Evolutionary conservation across 2,113 vertebrate genomes (phyloP).

Genomic region (Coptodon bakossiorum): DNA sequence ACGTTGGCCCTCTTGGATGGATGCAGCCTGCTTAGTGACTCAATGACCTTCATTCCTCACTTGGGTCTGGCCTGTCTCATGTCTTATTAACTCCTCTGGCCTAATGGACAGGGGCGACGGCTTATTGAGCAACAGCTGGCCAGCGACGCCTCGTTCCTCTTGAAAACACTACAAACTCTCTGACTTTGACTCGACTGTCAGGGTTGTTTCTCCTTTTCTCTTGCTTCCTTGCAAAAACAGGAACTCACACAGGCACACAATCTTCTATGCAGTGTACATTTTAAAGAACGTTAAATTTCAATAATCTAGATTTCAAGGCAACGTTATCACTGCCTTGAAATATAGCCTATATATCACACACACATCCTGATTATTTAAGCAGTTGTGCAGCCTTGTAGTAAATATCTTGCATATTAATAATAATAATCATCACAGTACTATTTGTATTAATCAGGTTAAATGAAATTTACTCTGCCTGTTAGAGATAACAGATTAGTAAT

Average conservation of each 20-base stretch:
- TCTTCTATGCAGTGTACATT: background rate
- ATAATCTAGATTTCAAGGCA: background rate
- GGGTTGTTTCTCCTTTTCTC: constrained; percentile 7
- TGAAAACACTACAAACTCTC: constrained; percentile 44
- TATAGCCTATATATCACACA: background rate
- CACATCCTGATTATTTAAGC: background rate
- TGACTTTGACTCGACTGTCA: constrained; percentile 25
- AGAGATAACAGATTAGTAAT: constrained; percentile 12
- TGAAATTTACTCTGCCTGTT: background rate
- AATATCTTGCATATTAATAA: background rate
- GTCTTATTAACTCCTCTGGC: constrained; percentile 70
- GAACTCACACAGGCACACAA: background rate
- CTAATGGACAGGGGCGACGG: constrained; percentile 67
- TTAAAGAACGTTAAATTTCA: background rate
- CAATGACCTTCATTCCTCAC: constrained; percentile 69
- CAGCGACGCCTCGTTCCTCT: constrained; percentile 35
- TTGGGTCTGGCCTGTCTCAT: constrained; percentile 64
- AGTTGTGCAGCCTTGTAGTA: background rate
- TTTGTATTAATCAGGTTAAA: background rate
- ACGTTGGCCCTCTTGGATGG: constrained; percentile 54
- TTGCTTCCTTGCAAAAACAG: background rate
- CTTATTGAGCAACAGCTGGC: constrained; percentile 72
- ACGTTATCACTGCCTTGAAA: background rate
- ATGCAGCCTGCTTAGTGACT: constrained; percentile 62
- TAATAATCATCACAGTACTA: background rate